Evolutionary conservation across 1,140 invertebrate species (phyloP).

Genomic region (Venustaconcha ellipsiformis): DNA sequence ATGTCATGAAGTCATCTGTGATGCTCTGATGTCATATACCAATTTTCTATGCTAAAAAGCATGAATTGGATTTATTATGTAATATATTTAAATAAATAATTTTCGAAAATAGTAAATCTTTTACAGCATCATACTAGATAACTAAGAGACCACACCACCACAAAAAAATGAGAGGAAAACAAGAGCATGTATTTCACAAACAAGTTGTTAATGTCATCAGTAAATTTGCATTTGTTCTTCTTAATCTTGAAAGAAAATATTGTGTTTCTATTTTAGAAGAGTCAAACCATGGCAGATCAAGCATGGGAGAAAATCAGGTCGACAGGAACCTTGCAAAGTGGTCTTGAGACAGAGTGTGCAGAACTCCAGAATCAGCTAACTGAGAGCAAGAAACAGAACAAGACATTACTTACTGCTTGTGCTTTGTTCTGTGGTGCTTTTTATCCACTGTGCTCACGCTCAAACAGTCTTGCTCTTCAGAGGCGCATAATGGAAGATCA

Average conservation of each 20-base stretch:
- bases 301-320: slow-evolving; percentile 65
- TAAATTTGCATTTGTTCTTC: not conserved
- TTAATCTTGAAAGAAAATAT: not conserved
- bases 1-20: too few species aligned
- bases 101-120: not conserved
- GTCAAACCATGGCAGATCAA: slow-evolving; percentile 62
- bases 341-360: slow-evolving; percentile 57
- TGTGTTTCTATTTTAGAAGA: slow-evolving; percentile 51
- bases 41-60: too few species aligned
- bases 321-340: slow-evolving; percentile 57
- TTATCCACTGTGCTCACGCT: slow-evolving; percentile 57
- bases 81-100: not conserved
- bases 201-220: not conserved
- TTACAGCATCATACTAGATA: not conserved
- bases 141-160: not conserved
- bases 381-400: slow-evolving; percentile 47
- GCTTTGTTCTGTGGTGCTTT: slow-evolving; percentile 61
- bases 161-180: not conserved
- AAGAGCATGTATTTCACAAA: not conserved
- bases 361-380: slow-evolving; percentile 47
- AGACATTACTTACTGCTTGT: slow-evolving; percentile 51
- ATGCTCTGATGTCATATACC: too few species aligned
- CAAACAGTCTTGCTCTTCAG: slow-evolving; percentile 50
- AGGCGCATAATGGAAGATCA: slow-evolving; percentile 59
- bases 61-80: too few species aligned